Conservation (phyloP, 2,113 vertebrate genomes). For the Myocastor coypus region DNA sequence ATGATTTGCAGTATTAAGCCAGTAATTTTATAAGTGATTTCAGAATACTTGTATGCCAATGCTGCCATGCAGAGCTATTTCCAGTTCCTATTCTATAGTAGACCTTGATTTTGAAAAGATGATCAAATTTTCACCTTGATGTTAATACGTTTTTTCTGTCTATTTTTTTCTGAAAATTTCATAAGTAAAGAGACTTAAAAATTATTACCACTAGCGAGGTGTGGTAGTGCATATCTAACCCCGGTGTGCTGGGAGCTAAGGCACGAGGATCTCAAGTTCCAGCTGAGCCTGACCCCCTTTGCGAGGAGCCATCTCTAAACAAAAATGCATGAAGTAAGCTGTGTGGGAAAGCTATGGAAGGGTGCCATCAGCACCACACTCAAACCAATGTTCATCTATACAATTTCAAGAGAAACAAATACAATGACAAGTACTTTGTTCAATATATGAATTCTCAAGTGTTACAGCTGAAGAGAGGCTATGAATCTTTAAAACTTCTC, state of each 20-base stretch:
- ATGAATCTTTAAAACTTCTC: conserved; percentile 82
- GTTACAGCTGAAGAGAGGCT: conserved; percentile 79
- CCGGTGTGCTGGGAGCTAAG: background rate
- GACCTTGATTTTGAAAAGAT: conserved; percentile 33
- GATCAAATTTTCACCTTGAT: background rate
- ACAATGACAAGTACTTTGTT: conserved; percentile 61
- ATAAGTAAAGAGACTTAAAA: conserved; percentile 56
- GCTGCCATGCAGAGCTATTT: background rate
- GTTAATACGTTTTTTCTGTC: conserved; percentile 27
- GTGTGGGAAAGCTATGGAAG: background rate
- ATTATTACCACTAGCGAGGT: background rate
- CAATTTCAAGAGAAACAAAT: conserved; percentile 59
- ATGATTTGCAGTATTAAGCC: background rate
- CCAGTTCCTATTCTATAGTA: background rate
- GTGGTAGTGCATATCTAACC: background rate
- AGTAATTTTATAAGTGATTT: conserved; percentile 24
- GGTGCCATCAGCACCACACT: background rate
- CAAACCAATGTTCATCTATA: background rate
- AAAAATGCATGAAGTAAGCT: background rate
- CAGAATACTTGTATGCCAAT: background rate
- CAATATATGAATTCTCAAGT: conserved; percentile 68
- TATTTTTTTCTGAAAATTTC: conserved; percentile 59
- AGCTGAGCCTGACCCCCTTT: background rate
- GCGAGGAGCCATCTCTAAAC: background rate
- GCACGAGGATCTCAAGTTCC: background rate